These are phyloP conservation scores for Pollenia angustigena DNA, from an alignment of 2,888 invertebrate genomes.

Conservation along the genomic window DNA sequence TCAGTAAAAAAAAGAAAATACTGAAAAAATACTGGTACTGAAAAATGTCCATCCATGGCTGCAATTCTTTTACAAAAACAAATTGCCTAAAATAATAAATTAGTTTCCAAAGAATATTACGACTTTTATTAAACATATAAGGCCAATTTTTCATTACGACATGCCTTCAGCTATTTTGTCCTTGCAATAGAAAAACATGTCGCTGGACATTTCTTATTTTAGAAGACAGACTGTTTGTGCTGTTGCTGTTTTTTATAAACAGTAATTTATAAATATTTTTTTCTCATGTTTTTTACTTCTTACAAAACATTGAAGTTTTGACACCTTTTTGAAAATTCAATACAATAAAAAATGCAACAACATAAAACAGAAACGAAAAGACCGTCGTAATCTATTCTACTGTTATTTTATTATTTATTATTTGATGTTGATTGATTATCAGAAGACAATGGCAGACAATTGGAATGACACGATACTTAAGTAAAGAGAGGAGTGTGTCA, in stretches of 20 bases:
- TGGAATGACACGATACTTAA: not conserved
- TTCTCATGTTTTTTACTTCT: not conserved
- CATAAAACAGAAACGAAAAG: not conserved
- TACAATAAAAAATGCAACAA: constrained; percentile 4
- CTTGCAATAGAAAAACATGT: not conserved
- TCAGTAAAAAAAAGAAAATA: no score
- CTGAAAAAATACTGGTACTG: no score
- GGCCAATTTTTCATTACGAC: not conserved
- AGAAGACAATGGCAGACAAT: constrained; percentile 16
- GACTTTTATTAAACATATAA: not conserved
- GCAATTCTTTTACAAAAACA: not conserved
- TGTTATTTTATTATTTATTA: constrained; percentile 49
- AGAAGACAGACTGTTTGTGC: not conserved
- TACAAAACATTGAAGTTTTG: not conserved
- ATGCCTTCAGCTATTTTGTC: not conserved
- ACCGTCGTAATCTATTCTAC: not conserved
- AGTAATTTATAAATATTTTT: not conserved
- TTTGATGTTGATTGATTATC: constrained; percentile 67
- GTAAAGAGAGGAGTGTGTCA: not conserved
- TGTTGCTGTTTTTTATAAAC: not conserved
- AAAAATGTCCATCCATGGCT: no score
- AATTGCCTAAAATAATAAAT: not conserved
- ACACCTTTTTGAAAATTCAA: constrained; percentile 27
- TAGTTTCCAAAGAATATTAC: not conserved
- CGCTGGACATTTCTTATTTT: not conserved